Conservation (phyloP, 2,113 vertebrate genomes). For the Romanogobio albipinnatus region DNA sequence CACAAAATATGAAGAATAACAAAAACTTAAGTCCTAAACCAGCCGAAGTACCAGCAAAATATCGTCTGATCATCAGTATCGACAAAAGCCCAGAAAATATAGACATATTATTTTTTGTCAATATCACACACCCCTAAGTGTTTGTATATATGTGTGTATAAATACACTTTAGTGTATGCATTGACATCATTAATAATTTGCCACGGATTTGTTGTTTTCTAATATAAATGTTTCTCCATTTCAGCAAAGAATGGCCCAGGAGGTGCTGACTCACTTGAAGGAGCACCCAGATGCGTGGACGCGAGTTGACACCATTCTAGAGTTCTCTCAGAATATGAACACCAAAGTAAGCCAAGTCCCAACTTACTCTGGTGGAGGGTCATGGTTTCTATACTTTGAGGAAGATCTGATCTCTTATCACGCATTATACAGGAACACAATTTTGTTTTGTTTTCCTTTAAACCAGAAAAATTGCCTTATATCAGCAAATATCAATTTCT, state of each 20-base stretch:
- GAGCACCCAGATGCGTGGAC: conserved; percentile 99
- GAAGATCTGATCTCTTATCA: conserved; percentile 71
- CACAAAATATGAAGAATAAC: too few species aligned
- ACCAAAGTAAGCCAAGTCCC: conserved; percentile 92
- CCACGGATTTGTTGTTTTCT: background rate
- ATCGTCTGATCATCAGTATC: too few species aligned
- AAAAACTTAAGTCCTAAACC: too few species aligned
- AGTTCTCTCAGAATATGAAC: conserved; percentile 99
- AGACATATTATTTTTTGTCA: too few species aligned
- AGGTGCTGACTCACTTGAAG: conserved; percentile 98
- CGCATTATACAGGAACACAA: conserved; percentile 7
- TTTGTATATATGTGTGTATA: background rate
- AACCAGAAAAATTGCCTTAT: background rate
- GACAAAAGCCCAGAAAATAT: too few species aligned
- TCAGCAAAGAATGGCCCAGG: conserved; percentile 99
- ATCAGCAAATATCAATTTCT: background rate
- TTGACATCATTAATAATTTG: background rate
- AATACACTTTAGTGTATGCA: background rate
- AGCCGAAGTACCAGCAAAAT: too few species aligned
- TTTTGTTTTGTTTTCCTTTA: background rate
- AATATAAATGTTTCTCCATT: conserved; percentile 45
- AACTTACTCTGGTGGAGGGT: conserved; percentile 69
- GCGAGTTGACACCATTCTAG: conserved; percentile 98
- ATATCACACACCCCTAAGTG: too few species aligned
- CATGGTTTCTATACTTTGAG: conserved; percentile 83